Evolutionary conservation across 2,888 invertebrate genomes (phyloP).

Genomic region (Synanthedon vespiformis): DNA sequence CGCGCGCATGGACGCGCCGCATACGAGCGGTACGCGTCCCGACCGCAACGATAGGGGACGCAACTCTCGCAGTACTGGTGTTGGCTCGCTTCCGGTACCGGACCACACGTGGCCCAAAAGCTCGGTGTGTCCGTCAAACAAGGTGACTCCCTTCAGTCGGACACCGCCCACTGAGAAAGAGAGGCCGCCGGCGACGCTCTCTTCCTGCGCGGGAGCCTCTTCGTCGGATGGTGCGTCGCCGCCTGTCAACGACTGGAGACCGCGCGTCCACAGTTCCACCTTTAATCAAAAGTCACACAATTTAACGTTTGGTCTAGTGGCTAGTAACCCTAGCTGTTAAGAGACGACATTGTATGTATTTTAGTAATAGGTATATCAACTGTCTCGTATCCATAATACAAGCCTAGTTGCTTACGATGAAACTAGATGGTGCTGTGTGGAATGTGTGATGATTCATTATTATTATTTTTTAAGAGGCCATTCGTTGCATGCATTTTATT

Average conservation of each 20-base stretch:
- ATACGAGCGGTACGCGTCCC: constrained; percentile 8
- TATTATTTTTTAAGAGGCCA: no score
- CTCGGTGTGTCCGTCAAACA: constrained; percentile 35
- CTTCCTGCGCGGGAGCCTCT: constrained; percentile 11
- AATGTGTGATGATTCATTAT: no score
- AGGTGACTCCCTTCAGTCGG: constrained; percentile 19
- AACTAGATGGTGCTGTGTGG: no score
- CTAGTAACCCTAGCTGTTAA: no score
- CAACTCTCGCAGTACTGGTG: constrained; percentile 33
- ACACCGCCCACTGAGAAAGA: constrained; percentile 30
- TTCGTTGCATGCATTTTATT: no score
- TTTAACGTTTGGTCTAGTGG: no score
- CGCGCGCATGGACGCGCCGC: constrained; percentile 11
- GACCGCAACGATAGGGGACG: constrained; percentile 3
- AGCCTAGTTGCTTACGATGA: no score
- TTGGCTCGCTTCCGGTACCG: constrained; percentile 38
- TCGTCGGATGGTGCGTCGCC: constrained; percentile 7
- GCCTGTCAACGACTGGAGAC: constrained; percentile 26
- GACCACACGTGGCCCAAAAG: constrained; percentile 51
- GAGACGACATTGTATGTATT: no score
- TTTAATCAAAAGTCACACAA: constrained; percentile 3
- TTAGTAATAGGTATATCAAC: no score
- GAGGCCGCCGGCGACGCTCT: constrained; percentile 25
- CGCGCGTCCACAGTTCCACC: constrained; percentile 33
- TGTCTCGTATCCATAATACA: no score